These are phyloP conservation scores for Montipora cactus DNA, from an alignment of 64 coral and sea anemone genomes.

Conservation along the genomic window DNA sequence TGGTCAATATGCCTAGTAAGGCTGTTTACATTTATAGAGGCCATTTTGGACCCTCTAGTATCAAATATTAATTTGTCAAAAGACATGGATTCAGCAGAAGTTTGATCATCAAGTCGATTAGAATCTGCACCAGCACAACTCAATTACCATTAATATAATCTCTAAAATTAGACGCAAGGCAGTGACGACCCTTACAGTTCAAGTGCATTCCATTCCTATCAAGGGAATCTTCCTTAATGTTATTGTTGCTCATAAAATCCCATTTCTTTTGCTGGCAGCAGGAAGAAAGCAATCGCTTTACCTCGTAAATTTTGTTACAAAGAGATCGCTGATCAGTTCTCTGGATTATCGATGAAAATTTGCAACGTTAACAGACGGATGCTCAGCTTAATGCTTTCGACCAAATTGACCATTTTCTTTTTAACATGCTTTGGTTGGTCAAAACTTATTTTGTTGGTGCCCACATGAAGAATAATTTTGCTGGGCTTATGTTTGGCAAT, in stretches of 20 bases:
- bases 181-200: neutral
- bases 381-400: slow-evolving; percentile 12
- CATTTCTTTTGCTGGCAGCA: neutral
- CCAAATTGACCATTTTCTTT: neutral
- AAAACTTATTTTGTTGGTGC: slow-evolving; percentile 5
- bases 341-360: neutral
- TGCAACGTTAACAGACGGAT: neutral
- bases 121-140: neutral
- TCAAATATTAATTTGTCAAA: neutral
- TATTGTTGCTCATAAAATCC: neutral
- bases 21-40: no score
- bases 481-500: neutral
- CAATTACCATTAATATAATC: neutral
- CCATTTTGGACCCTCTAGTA: no score
- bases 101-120: no score
- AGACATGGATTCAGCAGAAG: neutral
- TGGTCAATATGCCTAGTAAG: no score
- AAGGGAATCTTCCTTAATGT: neutral
- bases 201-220: neutral
- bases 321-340: neutral
- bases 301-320: no score
- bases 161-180: neutral
- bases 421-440: slow-evolving; percentile 6
- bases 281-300: no score
- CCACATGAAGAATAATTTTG: neutral